Evolutionary conservation across 2,888 invertebrate species (phyloP), one percentile per base, ranked within the genome.

Genomic region (Agrotis exclamationis): DNA sequence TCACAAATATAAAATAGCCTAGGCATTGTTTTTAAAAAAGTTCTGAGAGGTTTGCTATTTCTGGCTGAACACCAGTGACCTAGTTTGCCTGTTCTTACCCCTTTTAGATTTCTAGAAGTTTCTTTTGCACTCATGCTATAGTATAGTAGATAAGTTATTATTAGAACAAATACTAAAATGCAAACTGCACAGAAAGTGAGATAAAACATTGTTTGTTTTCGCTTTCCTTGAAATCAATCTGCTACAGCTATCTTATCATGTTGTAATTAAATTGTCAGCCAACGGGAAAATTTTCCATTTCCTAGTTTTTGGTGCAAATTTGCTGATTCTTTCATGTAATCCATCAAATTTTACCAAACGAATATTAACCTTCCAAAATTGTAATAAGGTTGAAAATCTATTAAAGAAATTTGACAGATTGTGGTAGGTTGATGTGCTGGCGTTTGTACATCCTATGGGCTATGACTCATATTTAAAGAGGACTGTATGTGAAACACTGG

Each of bases 201-300:
- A 76, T 81, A 82, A 72, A 50, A 50, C 56, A 63, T 53, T 70
- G 65, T 70, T 78, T 58, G 62, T 79, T 74, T 74, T 70, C 14
- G 39, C 45, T 78, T 80, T 76, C 74, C 67, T 82, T 74, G 70
- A 68, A 78, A 74, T 78, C 59, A 73, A 78, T 74, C 47, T 56
- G 18, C 4, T 78, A 70, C 44, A 53, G 18, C 4, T 78, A 70
- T 78, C 82, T 80, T 73, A 76, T 78, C 82, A 50, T 16, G 48
- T 22, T 59, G 50, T 66, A 58, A 71, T 71, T 81, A 22, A 70
- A 67, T 62, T 45, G 45, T 63, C 56, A 59, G 63, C 33, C 47
- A 28, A 51, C 18, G n/a, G 33, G 33, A 3, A 54, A 63, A 56
- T 51, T 45, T 48, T 63, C 59, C 58, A 20, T 64, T 74, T 64